phyloP scores from a whole-genome alignment of 2,888 invertebrate genomes.

The Notodonta dromedarius region DNA sequence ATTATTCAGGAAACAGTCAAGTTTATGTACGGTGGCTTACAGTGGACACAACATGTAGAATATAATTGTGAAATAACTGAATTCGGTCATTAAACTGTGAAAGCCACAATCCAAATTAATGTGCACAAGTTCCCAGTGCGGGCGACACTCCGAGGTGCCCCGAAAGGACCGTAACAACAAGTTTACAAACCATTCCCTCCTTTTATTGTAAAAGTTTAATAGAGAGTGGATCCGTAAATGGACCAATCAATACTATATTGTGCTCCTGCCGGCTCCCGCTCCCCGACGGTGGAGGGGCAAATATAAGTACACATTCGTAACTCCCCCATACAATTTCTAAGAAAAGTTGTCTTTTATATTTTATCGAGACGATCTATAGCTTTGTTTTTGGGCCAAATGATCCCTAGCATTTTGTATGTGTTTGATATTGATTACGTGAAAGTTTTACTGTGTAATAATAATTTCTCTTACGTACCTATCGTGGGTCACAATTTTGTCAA shows the following conservation, averaged over 20 bases:
- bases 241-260: constrained; percentile 70
- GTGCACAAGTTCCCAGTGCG: constrained; percentile 21
- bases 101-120: constrained; percentile 47
- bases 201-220: constrained; percentile 74
- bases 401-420: too few relatives aligned
- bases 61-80: too few relatives aligned
- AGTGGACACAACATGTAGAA: too few relatives aligned
- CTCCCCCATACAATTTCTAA: constrained; percentile 36
- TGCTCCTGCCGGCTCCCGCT: constrained; percentile 51
- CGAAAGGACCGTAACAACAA: constrained; percentile 41
- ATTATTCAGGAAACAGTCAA: too few relatives aligned
- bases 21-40: too few relatives aligned
- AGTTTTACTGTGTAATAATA: too few relatives aligned
- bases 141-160: constrained; percentile 27
- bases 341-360: constrained; percentile 37
- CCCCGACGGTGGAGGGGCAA: constrained; percentile 36
- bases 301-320: constrained; percentile 39
- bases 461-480: too few relatives aligned
- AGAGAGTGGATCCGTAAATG: constrained; percentile 64
- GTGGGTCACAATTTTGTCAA: too few relatives aligned
- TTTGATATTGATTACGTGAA: too few relatives aligned
- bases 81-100: not conserved
- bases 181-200: constrained; percentile 52
- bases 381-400: not conserved
- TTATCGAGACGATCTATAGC: constrained; percentile 28